Percentiles rank a stretch among this genome's conserved stretches.
Evolutionary conservation across 2,797 vertebrate species (phyloP).

Genomic region (Parambassis ranga): DNA sequence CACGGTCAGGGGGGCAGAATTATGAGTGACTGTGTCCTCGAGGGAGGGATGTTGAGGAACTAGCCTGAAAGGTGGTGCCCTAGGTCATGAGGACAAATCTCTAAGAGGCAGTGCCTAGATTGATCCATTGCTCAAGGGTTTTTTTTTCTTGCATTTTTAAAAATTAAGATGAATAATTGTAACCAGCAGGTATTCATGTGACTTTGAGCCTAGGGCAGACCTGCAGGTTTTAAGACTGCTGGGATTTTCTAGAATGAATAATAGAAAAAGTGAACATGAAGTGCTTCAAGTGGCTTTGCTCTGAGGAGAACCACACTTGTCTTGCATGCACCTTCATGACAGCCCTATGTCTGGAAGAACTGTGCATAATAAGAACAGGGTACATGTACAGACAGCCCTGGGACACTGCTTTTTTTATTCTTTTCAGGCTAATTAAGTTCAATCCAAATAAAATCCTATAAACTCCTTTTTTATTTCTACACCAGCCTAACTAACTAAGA

Average conservation of each 20-base stretch:
- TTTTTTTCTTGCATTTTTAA: constrained; percentile 16
- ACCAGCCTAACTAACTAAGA: not conserved
- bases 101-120: not conserved
- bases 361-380: not conserved
- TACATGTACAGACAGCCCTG: not conserved
- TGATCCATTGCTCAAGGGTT: not conserved
- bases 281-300: not conserved
- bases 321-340: not conserved
- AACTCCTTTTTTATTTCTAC: not conserved
- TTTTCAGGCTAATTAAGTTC: not conserved
- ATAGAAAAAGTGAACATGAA: not conserved
- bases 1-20: constrained; percentile 17
- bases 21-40: constrained; percentile 24
- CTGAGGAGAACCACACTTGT: not conserved
- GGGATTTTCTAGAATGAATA: not conserved
- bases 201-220: constrained; percentile 12
- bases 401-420: not conserved
- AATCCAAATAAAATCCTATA: not conserved
- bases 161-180: constrained; percentile 24
- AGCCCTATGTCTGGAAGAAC: not conserved
- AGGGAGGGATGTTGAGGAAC: constrained; percentile 19
- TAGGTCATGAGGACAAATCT: not conserved
- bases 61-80: not conserved
- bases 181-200: not conserved
- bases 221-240: constrained; percentile 1